These are phyloP conservation scores for Megalops cyprinoides DNA, from an alignment of 2,797 vertebrate genomes.

Conservation along the genomic window DNA sequence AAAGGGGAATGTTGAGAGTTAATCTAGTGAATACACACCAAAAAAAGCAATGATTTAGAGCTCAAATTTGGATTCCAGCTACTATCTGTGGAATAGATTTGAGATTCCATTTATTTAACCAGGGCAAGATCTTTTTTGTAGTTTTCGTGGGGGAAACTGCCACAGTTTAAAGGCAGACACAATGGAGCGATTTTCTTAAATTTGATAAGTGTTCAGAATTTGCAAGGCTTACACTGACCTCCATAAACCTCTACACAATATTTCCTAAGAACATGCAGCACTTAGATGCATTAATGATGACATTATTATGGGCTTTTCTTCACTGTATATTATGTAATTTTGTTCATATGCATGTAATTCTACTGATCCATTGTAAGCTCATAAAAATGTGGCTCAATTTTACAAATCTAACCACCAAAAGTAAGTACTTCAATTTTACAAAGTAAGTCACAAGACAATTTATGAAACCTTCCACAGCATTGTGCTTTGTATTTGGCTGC, in stretches of 20 bases:
- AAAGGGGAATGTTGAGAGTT: not conserved
- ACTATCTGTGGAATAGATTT: not conserved
- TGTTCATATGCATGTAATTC: not conserved
- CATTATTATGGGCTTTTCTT: not conserved
- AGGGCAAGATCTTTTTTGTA: not conserved
- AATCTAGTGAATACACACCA: conserved; percentile 2
- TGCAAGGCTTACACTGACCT: not conserved
- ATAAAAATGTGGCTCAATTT: not conserved
- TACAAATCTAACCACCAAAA: too few relatives aligned
- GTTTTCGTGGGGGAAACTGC: not conserved
- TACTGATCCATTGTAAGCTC: not conserved
- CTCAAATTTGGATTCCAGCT: conserved; percentile 13
- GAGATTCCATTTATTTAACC: conserved; percentile 1
- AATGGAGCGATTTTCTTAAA: not conserved
- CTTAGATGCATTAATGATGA: not conserved
- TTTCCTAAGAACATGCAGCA: not conserved
- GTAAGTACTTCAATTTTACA: too few relatives aligned
- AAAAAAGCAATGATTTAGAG: not conserved
- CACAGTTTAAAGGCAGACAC: not conserved
- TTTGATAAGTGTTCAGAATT: not conserved
- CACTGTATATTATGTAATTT: not conserved
- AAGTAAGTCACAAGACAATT: not conserved
- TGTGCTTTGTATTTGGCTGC: too few relatives aligned
- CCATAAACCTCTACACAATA: not conserved
- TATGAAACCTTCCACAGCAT: too few relatives aligned